Base-by-base conservation (phyloP, 2,888 invertebrate species). In the Magallana nippona region DNA sequence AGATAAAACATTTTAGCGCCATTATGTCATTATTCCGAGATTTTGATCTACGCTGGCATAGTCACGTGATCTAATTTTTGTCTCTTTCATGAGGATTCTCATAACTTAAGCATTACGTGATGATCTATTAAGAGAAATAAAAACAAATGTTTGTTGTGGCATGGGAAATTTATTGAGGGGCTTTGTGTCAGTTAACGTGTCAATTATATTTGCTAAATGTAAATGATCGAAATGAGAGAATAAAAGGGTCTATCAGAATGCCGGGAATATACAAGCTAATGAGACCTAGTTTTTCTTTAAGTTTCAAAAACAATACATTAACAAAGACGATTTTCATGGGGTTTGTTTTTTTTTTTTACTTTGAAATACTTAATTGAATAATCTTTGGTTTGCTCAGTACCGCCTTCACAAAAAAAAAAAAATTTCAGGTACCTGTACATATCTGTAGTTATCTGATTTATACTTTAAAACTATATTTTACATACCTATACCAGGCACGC, bases 41-140 rank as follows among this genome's bases (percentile, higher is more conserved):
- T 71, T 71, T 71, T 71, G 71, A 71, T 71, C 71, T 71, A 71
- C 71, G 32, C 13, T 27, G 71, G 71, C 71, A 71, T 8, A 15
- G 71, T 27, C 71, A 71, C 71, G 27, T 71, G 71, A 71, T 22
- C 71, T 27, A 15, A 71, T 27, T 27, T 27, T 13, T 22, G 63
- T 63, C 63, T 63, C 63, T 71, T 60, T 71, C 27, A 71, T 71
- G 15, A 27, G 71, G 15, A 71, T 71, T 13, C 71, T 71, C 71
- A 71, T 63, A 63, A 13, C 13, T 63, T 22, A 22, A 44, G 10
- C 13, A 27, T 27, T n/a, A 63, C 63, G 27, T 27, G 19, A 27
- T 63, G 63, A 22, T 63, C 63, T 13, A 22, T 71, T 27, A 71
- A 27, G 22, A 27, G 71, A 71, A 71, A 13, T 27, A 27, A 32